These are phyloP conservation scores for Diplodus sargus DNA, from an alignment of 2,797 vertebrate genomes.

Conservation along the genomic window DNA sequence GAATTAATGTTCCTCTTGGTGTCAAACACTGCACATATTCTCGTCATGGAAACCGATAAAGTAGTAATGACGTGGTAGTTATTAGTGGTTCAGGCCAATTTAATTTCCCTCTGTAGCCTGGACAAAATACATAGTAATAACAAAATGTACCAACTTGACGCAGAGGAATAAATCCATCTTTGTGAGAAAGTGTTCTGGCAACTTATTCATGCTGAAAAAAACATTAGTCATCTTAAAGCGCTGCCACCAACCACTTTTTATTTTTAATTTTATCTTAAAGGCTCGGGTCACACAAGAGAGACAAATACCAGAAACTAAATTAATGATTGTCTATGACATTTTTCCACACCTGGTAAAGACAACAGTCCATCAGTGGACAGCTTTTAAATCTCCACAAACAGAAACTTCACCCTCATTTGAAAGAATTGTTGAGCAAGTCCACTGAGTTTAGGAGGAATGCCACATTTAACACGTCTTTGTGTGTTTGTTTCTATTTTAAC, in stretches of 20 bases:
- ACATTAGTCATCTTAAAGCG: not conserved
- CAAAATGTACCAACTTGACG: not conserved
- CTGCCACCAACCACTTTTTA: not conserved
- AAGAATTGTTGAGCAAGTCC: no score
- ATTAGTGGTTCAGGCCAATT: not conserved
- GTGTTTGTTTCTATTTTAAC: not conserved
- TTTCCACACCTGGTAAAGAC: not conserved
- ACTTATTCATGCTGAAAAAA: not conserved
- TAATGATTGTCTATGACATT: not conserved
- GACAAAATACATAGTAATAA: not conserved
- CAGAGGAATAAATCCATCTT: not conserved
- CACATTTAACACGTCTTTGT: no score
- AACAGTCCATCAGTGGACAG: not conserved
- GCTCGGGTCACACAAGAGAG: not conserved
- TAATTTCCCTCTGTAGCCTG: not conserved
- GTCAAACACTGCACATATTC: constrained; percentile 2
- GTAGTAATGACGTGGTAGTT: not conserved
- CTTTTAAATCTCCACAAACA: no score
- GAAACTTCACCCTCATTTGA: no score
- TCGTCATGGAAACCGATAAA: not conserved
- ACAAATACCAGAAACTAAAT: not conserved
- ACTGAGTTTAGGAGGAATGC: no score
- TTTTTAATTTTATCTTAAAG: not conserved
- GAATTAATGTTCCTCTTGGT: no score
- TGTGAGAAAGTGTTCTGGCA: not conserved